A percentile compares a stretch with the other conserved stretches of the same genome.
phyloP scores from a whole-genome alignment of 2,888 invertebrate genomes.

The Cerastis leucographa region DNA sequence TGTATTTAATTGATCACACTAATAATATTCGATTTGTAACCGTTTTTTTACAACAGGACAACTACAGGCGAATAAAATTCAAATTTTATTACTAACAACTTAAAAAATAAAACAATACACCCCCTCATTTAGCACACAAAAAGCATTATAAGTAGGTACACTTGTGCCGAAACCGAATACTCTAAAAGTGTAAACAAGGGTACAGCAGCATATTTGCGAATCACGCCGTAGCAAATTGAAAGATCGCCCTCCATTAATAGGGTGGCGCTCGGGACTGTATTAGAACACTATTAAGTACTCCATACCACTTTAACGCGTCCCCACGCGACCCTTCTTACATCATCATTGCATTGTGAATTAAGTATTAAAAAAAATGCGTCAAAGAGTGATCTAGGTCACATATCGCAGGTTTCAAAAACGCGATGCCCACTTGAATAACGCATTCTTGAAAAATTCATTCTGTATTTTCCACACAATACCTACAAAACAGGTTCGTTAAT shows the following conservation, averaged over 20 bases:
- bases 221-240: slow-evolving; percentile 87
- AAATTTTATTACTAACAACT: not conserved
- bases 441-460: no score
- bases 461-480: not conserved
- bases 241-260: slow-evolving; percentile 80
- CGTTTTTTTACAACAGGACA: not conserved
- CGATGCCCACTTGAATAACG: no score
- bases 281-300: slow-evolving; percentile 84
- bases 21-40: not conserved
- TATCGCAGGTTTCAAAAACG: not conserved
- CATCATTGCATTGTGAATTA: not conserved
- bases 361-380: not conserved
- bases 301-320: slow-evolving; percentile 69
- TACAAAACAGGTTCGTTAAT: slow-evolving; percentile 4
- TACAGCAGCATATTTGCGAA: slow-evolving; percentile 80
- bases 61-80: not conserved
- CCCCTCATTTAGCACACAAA: slow-evolving; percentile 63
- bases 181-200: slow-evolving; percentile 82
- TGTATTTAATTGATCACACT: not conserved
- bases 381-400: not conserved
- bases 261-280: slow-evolving; percentile 77
- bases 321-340: slow-evolving; percentile 3
- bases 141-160: slow-evolving; percentile 64
- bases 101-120: slow-evolving; percentile 53
- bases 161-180: slow-evolving; percentile 70